Percentiles rank a stretch among this genome's conserved stretches.
Conservation (phyloP, 2,888 invertebrate genomes). For the Sclerodermus sp. region DNA sequence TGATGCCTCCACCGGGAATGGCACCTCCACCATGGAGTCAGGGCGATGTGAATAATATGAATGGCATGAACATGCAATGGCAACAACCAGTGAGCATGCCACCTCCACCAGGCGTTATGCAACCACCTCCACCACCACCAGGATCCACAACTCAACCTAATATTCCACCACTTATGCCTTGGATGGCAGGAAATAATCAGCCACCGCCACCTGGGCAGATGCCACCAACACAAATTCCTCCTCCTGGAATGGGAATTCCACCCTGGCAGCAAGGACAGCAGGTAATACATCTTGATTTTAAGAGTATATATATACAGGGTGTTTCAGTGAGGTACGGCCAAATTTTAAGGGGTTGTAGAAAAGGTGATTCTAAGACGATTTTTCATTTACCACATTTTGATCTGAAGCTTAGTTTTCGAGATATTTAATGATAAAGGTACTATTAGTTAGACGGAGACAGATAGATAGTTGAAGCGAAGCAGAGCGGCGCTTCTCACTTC, state of each 20-base stretch:
- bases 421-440: no score
- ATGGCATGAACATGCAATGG: constrained; percentile 52
- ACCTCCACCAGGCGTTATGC: constrained; percentile 59
- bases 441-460: no score
- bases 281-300: no score
- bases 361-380: no score
- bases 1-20: constrained; percentile 61
- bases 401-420: no score
- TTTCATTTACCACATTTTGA: no score
- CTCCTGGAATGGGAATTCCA: constrained; percentile 55
- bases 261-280: constrained; percentile 49
- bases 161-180: constrained; percentile 61
- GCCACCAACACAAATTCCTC: constrained; percentile 46
- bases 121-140: constrained; percentile 60
- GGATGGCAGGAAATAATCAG: constrained; percentile 61
- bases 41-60: constrained; percentile 44
- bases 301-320: no score
- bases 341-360: no score
- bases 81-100: constrained; percentile 60
- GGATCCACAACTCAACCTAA: constrained; percentile 60
- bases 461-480: no score
- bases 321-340: no score
- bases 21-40: constrained; percentile 60
- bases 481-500: no score
- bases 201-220: constrained; percentile 54